Evolutionary conservation across 2,113 vertebrate species (phyloP).

Genomic region (Syngnathus scovelli): DNA sequence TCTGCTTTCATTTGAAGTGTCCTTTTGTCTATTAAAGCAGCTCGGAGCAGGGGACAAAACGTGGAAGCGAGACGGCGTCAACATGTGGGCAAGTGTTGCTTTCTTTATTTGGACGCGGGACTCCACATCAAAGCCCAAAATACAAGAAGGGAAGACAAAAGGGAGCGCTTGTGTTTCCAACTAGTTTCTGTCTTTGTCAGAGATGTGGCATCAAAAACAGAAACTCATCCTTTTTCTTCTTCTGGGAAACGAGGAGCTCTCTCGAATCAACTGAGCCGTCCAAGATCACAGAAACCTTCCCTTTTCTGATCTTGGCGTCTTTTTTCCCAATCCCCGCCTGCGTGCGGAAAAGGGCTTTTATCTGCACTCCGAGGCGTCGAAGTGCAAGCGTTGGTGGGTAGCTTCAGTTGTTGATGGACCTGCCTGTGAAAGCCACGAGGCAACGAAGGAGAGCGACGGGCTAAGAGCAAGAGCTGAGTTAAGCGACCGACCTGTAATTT

Average conservation of each 20-base stretch:
- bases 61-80: background rate
- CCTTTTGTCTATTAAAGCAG: background rate
- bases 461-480: conserved; percentile 27
- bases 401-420: background rate
- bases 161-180: conserved; percentile 4
- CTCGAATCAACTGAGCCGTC: conserved; percentile 37
- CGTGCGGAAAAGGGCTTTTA: conserved; percentile 38
- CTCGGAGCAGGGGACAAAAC: background rate
- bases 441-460: conserved; percentile 17
- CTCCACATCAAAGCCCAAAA: conserved; percentile 25
- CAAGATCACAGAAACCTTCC: conserved; percentile 37
- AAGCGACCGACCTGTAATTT: conserved; percentile 54
- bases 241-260: conserved; percentile 30
- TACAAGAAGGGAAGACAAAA: conserved; percentile 17
- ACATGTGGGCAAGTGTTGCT: background rate
- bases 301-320: conserved; percentile 18
- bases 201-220: conserved; percentile 24
- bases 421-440: background rate
- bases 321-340: conserved; percentile 1
- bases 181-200: conserved; percentile 35
- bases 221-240: conserved; percentile 17
- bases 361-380: conserved; percentile 39
- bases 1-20: background rate
- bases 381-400: conserved; percentile 26
- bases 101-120: conserved; percentile 2